These are phyloP conservation scores for Amazona finschi DNA, from an alignment of 2,797 vertebrate genomes.

Conservation along the genomic window DNA sequence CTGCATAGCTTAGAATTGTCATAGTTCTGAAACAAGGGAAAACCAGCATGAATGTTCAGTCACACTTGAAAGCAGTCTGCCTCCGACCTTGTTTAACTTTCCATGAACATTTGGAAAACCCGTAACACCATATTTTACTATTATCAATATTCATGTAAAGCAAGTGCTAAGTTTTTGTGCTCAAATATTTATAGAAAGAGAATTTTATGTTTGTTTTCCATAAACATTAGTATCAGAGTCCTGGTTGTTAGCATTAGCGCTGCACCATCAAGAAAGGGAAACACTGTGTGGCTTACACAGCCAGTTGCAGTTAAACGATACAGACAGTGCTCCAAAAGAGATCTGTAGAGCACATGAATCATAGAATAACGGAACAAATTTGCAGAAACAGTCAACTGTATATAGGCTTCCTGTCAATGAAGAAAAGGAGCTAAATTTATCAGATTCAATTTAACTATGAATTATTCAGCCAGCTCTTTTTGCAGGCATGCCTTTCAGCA, in stretches of 20 bases:
- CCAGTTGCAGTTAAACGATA: background rate
- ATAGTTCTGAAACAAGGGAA: background rate
- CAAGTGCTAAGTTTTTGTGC: background rate
- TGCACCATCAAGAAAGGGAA: background rate
- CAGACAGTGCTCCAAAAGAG: background rate
- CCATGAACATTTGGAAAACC: background rate
- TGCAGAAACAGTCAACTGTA: background rate
- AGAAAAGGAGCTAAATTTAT: conserved; percentile 22
- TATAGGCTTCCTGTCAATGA: conserved; percentile 14
- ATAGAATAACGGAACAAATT: background rate
- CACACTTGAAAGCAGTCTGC: background rate
- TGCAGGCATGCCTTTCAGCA: background rate
- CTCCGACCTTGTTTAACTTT: conserved; percentile 39
- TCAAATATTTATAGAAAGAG: conserved; percentile 52
- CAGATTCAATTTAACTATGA: conserved; percentile 21
- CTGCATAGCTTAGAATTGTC: background rate
- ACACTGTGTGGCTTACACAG: background rate
- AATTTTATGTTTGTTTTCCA: conserved; percentile 23
- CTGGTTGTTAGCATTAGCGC: background rate
- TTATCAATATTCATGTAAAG: conserved; percentile 23
- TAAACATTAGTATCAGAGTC: background rate
- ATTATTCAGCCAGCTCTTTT: conserved; percentile 29
- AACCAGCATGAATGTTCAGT: background rate
- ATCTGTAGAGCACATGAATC: conserved; percentile 5
- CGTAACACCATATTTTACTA: background rate